Conservation (phyloP, 2,888 invertebrate species). For the Amphiduros pacificus region DNA sequence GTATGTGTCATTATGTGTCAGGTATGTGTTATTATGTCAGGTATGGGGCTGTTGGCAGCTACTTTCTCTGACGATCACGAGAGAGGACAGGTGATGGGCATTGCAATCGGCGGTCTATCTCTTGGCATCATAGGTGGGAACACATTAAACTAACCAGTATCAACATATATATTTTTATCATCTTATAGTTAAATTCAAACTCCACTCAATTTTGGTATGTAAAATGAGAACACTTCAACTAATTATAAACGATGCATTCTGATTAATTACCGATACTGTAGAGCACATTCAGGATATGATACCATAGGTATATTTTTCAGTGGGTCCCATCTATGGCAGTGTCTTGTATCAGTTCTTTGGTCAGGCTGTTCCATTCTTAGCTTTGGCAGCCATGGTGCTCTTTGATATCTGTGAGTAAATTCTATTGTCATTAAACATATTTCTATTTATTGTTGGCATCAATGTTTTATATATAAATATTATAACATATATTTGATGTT, state of each 20-base stretch:
- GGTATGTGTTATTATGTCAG: no score
- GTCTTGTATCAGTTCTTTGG: constrained; percentile 29
- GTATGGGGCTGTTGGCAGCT: constrained; percentile 28
- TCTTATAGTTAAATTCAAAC: no score
- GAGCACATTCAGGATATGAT: background rate
- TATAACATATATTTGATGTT: background rate
- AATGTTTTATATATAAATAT: background rate
- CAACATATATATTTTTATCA: no score
- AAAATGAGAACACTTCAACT: no score
- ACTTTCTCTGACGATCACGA: constrained; percentile 27
- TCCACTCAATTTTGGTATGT: no score
- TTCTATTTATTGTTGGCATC: background rate
- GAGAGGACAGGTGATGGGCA: constrained; percentile 29
- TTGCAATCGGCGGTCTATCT: constrained; percentile 29
- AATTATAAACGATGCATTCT: no score
- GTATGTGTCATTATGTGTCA: background rate
- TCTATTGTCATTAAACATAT: no score
- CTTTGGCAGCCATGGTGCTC: constrained; percentile 19
- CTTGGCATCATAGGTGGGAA: constrained; percentile 30
- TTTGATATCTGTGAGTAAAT: constrained; percentile 14
- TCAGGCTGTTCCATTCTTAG: constrained; percentile 26
- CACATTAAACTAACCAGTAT: no score
- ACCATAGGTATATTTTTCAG: constrained; percentile 14
- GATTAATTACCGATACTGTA: no score
- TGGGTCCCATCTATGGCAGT: constrained; percentile 31